Base-by-base conservation (phyloP, 2,797 vertebrate species). In the Sebastes flavidus region DNA sequence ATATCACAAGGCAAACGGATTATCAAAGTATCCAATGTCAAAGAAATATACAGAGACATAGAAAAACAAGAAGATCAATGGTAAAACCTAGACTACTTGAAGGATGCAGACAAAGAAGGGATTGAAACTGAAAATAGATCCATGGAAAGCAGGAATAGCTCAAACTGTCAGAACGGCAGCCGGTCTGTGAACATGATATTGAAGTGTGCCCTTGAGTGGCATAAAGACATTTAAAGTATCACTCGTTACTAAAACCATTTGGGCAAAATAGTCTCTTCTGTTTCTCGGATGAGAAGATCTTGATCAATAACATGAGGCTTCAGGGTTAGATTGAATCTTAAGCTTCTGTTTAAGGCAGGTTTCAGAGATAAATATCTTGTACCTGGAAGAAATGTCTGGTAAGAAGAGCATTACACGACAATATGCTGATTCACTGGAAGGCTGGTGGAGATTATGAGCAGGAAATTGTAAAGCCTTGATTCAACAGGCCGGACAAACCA, bases 251-350 rank as follows among this genome's bases (percentile, higher is more conserved):
- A 58, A 72, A 85, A 77, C 16, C 69, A 24, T 54, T 72, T 58
- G 8, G 12, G 4, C 11, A 25, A 72, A 61, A 78, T 5, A 27
- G 18, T 29, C 8, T 54, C 22, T 38, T 56, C 2, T 27, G 16
- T 83, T 72, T 78, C 70, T 72, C 2, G 0, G 29, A 66, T 75
- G 54, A 63, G 56, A 42, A 46, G 11, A 63, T 66, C 32, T 63
- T 58, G 14, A 83, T 88, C 61, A 55, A 67, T 78, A 54, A 70
- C 4, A 52, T 24, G 13, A 77, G 34, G 18, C 58, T 27, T 8
- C 25, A 65, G 34, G 42, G 63, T 87, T 71, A 82, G 80, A 72
- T 77, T 83, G 71, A 76, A 81, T 63, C 6, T 10, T 46, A 58
- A 58, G 54, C 32, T 56, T 59, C 42, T 69, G 20, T 72, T 56